These are phyloP conservation scores for Zaprionus davidi DNA, from an alignment of 1,140 invertebrate genomes.

Conservation along the genomic window DNA sequence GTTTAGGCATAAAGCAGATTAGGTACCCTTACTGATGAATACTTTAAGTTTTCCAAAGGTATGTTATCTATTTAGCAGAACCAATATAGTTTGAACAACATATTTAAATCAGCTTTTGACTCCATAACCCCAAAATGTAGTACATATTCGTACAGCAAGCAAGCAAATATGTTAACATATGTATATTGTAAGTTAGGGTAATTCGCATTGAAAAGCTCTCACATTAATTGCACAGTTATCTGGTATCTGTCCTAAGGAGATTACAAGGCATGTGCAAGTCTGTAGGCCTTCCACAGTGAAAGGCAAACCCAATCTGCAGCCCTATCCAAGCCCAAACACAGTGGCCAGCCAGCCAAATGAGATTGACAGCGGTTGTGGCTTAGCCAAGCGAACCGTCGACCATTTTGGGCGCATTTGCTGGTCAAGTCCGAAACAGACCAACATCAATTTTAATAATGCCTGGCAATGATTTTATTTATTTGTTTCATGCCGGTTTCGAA, in stretches of 20 bases:
- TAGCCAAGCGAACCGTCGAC: slow-evolving; percentile 39
- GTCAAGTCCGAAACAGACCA: slow-evolving; percentile 33
- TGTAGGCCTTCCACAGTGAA: slow-evolving; percentile 7
- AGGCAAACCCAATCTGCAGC: not conserved
- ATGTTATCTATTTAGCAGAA: not conserved
- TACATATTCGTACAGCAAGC: too few species aligned
- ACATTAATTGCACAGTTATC: slow-evolving; percentile 77
- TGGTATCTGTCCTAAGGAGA: slow-evolving; percentile 43
- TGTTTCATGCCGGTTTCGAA: slow-evolving; percentile 16
- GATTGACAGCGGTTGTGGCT: slow-evolving; percentile 68
- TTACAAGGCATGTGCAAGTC: slow-evolving; percentile 44
- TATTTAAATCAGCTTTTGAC: too few species aligned
- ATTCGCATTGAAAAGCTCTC: slow-evolving; percentile 60
- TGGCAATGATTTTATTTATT: slow-evolving; percentile 46
- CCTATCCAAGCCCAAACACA: slow-evolving; percentile 19
- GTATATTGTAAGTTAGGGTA: not conserved
- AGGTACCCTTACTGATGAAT: not conserved
- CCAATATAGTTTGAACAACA: not conserved
- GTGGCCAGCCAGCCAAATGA: slow-evolving; percentile 36
- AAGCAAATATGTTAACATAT: too few species aligned
- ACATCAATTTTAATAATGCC: slow-evolving; percentile 71
- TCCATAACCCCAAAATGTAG: too few species aligned
- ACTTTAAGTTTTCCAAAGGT: not conserved
- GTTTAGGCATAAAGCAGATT: not conserved
- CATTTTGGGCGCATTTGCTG: slow-evolving; percentile 27